A percentile compares a stretch with the other conserved stretches of the same genome.
Evolutionary conservation across 2,888 invertebrate species (phyloP).

Genomic region (Drosophila affinis): DNA sequence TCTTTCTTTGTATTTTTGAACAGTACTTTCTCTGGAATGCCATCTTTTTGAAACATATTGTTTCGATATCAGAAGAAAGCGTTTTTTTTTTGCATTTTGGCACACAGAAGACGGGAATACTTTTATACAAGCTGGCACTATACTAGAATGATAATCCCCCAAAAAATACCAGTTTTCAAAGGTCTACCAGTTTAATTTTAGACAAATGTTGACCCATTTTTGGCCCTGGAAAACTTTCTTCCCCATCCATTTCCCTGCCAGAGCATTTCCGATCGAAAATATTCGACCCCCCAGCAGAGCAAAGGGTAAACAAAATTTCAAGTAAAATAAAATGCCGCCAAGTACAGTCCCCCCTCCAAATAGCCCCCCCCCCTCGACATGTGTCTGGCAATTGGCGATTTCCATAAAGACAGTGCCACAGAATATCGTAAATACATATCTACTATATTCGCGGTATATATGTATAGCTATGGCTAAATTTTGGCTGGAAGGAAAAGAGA

Average conservation of each 20-base stretch:
- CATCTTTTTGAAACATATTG: background rate
- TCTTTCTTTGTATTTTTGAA: background rate
- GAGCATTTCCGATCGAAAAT: background rate
- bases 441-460: background rate
- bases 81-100: background rate
- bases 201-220: background rate
- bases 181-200: background rate
- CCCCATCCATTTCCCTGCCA: background rate
- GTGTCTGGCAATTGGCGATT: conserved; percentile 23
- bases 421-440: conserved; percentile 9
- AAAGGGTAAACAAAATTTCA: conserved; percentile 31
- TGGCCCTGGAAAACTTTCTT: background rate
- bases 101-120: background rate
- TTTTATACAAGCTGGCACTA: no score
- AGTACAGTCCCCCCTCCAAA: conserved; percentile 35
- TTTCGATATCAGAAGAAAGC: background rate
- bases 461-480: background rate
- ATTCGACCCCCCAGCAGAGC: background rate
- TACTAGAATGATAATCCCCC: no score
- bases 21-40: background rate
- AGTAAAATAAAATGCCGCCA: conserved; percentile 20
- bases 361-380: background rate
- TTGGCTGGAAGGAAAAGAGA: conserved; percentile 50
- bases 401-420: conserved; percentile 12
- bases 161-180: background rate